Conservation (phyloP, 2,888 invertebrate genomes). For the Melieria crassipennis region DNA sequence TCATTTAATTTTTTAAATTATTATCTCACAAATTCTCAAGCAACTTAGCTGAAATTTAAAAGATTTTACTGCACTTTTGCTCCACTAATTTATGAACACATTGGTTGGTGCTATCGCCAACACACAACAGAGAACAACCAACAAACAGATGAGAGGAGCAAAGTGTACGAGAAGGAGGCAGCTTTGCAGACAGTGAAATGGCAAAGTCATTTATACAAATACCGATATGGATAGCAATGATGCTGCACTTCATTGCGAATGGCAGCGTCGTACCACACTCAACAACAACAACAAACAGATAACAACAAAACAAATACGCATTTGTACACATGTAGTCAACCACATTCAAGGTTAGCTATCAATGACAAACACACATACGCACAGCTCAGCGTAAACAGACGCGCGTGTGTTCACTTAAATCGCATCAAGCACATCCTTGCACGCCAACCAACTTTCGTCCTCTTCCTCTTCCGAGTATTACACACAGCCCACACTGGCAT, state of each 20-base stretch:
- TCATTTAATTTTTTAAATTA: too few species aligned
- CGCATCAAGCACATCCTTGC: background rate
- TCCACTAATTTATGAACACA: too few species aligned
- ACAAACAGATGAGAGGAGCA: background rate
- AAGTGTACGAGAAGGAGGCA: background rate
- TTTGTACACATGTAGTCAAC: background rate
- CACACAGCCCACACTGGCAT: background rate
- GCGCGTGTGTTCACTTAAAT: too few species aligned
- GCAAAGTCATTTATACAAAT: slow-evolving; percentile 26
- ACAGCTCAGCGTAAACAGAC: background rate
- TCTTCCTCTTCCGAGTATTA: background rate
- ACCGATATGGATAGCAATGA: background rate
- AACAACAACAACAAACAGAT: background rate
- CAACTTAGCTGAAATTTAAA: too few species aligned
- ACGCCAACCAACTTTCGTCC: background rate
- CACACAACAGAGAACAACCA: background rate
- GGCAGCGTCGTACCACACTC: too few species aligned
- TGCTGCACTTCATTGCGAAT: too few species aligned
- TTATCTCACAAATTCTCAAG: too few species aligned
- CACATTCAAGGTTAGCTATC: slow-evolving; percentile 25
- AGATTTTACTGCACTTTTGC: too few species aligned
- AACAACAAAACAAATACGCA: slow-evolving; percentile 12
- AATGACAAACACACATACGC: slow-evolving; percentile 1
- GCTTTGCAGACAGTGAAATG: background rate
- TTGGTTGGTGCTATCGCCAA: background rate